Evolutionary conservation across 2,797 vertebrate genomes (phyloP), one percentile per base, ranked within the genome.

Genomic region (Pempheris klunzingeri): DNA sequence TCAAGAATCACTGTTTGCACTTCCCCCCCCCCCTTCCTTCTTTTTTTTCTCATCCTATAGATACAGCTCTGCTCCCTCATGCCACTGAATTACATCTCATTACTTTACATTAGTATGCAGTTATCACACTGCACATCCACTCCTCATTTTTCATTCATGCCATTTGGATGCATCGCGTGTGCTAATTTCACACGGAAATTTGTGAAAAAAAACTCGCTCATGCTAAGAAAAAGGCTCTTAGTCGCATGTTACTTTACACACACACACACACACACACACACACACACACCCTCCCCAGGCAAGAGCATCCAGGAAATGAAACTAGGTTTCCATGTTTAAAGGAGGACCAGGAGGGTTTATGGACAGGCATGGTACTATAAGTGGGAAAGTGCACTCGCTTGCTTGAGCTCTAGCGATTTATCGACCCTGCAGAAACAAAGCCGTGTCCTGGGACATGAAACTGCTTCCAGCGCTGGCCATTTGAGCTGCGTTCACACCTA

Each of bases 371-470:
- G 67, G 58, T 55, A 77, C 74, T 80, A 61, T 81, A 83, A 83
- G 79, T 70, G 55, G 68, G 64, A 71, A 82, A 85, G 86, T 83
- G 85, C 74, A 62, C 61, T 46, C 26, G 67, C 79, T 80, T 26
- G 52, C 83, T 77, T 13, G 9, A 75, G 85, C 83, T 72, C 17
- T 64, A 80, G 78, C 52, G 50, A 83, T 81, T 87, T 91, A 92
- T 92, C 20, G 89, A 92, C 71, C 82, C 52, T 28, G 68, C 73
- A 78, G 81, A 86, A 82, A 80, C 74, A 71, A 80, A 86, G 86
- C 65, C 24, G 65, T 46, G 82, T 84, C 82, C 55, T 71, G 88
- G 87, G 83, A 91, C 67, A 2, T 22, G 71, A 76, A 83, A 75
- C 82, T 54, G 75, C 77, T 69, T 71, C 80, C 70, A 46, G 4